Evolutionary conservation across 2,113 vertebrate genomes (phyloP), one percentile per base, ranked within the genome.

Genomic region (Lates calcarifer): DNA sequence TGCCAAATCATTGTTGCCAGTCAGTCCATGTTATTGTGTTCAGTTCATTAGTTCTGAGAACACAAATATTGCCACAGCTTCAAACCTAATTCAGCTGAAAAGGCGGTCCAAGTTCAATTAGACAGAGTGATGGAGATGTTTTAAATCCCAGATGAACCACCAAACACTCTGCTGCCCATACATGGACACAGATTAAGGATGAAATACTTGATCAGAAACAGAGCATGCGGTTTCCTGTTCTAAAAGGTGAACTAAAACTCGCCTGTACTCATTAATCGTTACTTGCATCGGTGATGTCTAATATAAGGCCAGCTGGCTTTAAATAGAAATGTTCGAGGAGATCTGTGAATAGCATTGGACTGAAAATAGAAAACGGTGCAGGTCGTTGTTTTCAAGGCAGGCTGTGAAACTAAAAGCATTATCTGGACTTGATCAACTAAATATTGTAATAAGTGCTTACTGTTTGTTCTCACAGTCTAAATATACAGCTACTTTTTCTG

Each of bases 171-270:
- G 11, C 43, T 77, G 89, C 69, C 84, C 89, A 33, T 83, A 84
- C 45, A 89, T 78, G 87, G 88, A 71, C 62, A 76, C 29, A 73
- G 45, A 76, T 65, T 71, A 58, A 82, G 31, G 39, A 51, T 56
- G 47, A n/a, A 87, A 58, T 67, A 82, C 65, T 77, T 78, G 49
- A 79, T 86, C 79, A 71, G 74, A 53, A 77, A 10, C 67, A 77
- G 39, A 76, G 64, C 69, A 68, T 64, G 58, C 5, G 1, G 29
- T 78, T 77, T 80, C 29, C 65, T 53, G 55, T 78, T 83, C 70
- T 60, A 55, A 78, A 77, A 82, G 67, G 31, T 89, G 66, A 84
- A 79, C 66, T 66, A 86, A 71, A 69, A 57, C 63, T 66, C 12
- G 62, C 66, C 62, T 73, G 63, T 12, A 29, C 39, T 82, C 56